These are phyloP conservation scores for Sebastes glaucus DNA, from an alignment of 2,797 vertebrate genomes.

Conservation along the genomic window DNA sequence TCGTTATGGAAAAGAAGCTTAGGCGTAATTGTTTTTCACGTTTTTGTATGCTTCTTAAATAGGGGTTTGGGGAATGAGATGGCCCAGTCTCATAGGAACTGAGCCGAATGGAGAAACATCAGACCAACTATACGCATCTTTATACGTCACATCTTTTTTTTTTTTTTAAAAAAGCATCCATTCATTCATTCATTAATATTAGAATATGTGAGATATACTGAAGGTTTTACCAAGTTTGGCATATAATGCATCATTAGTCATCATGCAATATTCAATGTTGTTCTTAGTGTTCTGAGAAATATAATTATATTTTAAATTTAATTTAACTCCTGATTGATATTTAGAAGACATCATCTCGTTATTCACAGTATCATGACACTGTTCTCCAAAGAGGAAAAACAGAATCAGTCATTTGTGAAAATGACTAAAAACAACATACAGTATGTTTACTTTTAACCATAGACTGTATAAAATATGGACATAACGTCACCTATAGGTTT, in stretches of 20 bases:
- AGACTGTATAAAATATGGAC: not conserved
- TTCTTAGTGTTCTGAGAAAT: not conserved
- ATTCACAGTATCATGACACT: not conserved
- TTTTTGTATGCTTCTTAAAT: slow-evolving; percentile 37
- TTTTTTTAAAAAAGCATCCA: not conserved
- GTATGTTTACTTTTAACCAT: not conserved
- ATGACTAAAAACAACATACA: not conserved
- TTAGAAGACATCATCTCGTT: not conserved
- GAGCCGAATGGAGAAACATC: slow-evolving; percentile 12
- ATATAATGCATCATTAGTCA: not conserved
- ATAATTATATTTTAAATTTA: not conserved
- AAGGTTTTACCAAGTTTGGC: not conserved
- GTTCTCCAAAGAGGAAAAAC: not conserved
- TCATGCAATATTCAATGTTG: not conserved
- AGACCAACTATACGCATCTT: not conserved
- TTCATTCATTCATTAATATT: not conserved
- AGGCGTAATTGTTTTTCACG: slow-evolving; percentile 32
- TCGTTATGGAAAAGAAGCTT: slow-evolving; percentile 41
- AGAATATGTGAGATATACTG: not conserved
- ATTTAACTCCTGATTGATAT: not conserved
- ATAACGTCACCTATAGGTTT: too few species aligned
- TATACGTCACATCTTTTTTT: not conserved
- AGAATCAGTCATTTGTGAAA: not conserved
- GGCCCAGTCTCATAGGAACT: slow-evolving; percentile 9
- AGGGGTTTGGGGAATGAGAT: slow-evolving; percentile 28